A percentile compares a stretch with the other conserved stretches of the same genome.
Conservation (phyloP, 2,113 vertebrate species). For the Ginglymostoma cirratum region DNA sequence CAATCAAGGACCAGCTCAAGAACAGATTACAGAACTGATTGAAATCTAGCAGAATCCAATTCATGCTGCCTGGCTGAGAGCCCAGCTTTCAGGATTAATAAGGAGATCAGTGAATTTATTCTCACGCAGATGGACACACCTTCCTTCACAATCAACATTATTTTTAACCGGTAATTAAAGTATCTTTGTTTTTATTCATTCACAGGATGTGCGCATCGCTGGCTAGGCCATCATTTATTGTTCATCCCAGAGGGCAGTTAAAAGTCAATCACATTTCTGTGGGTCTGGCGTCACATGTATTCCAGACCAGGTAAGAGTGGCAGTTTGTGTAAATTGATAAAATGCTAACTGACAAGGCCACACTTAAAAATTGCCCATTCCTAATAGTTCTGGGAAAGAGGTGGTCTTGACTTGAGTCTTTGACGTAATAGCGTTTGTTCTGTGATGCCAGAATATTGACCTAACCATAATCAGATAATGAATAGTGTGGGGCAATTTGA, state of each 20-base stretch:
- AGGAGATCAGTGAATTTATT: not conserved
- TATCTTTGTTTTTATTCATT: no score
- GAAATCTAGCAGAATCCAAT: not conserved
- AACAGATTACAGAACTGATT: not conserved
- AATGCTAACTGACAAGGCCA: not conserved
- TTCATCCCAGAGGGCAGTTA: no score
- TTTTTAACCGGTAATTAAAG: not conserved
- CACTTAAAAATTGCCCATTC: not conserved
- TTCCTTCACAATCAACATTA: not conserved
- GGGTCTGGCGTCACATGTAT: no score
- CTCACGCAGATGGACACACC: not conserved
- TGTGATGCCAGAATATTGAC: not conserved
- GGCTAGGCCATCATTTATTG: no score
- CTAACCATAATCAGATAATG: not conserved
- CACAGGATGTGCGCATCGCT: no score
- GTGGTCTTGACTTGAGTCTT: not conserved
- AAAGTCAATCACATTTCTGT: no score
- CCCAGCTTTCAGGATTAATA: not conserved
- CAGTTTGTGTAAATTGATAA: not conserved
- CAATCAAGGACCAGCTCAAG: not conserved
- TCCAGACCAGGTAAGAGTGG: no score
- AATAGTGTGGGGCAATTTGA: not conserved
- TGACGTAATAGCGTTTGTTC: not conserved
- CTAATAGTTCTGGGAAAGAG: not conserved
- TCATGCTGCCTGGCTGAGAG: not conserved